A percentile compares a stretch with the other conserved stretches of the same genome.
Evolutionary conservation across 1,140 invertebrate genomes (phyloP).

Genomic region (Neuroterus valhalla): DNA sequence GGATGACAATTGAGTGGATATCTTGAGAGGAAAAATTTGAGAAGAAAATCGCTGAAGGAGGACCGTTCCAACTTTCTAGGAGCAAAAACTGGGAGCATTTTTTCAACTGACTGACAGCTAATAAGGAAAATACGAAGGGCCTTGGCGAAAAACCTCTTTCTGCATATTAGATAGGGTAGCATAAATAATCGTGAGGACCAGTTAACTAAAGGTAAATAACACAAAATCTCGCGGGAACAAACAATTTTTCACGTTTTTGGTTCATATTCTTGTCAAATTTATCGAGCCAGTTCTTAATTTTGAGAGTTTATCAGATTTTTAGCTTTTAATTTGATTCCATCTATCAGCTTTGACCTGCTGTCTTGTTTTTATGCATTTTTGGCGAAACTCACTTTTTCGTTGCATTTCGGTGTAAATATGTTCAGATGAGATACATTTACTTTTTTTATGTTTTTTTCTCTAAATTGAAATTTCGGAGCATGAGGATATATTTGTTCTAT

Average conservation of each 20-base stretch:
- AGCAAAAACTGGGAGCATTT: constrained; percentile 2
- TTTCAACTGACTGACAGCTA: constrained; percentile 29
- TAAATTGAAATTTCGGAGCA: too few relatives aligned
- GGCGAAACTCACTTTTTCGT: neutral
- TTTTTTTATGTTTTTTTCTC: too few relatives aligned
- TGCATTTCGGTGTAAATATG: neutral
- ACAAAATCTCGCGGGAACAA: constrained; percentile 37
- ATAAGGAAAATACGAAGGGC: constrained; percentile 42
- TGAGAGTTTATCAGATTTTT: neutral
- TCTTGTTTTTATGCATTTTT: constrained; percentile 23
- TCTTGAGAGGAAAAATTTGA: constrained; percentile 37
- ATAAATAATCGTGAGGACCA: constrained; percentile 59
- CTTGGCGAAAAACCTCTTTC: constrained; percentile 55
- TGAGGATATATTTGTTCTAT: too few relatives aligned
- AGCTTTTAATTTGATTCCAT: neutral
- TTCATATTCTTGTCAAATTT: neutral
- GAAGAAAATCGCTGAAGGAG: constrained; percentile 25
- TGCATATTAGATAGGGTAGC: constrained; percentile 48
- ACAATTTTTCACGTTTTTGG: neutral
- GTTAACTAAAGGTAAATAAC: constrained; percentile 55
- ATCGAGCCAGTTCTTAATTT: neutral
- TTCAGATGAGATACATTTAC: neutral
- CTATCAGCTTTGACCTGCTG: constrained; percentile 1
- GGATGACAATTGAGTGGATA: constrained; percentile 70
- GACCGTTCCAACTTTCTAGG: constrained; percentile 13